Base-by-base conservation (phyloP, 2,888 invertebrate genomes). In the Plagodis dolabraria region DNA sequence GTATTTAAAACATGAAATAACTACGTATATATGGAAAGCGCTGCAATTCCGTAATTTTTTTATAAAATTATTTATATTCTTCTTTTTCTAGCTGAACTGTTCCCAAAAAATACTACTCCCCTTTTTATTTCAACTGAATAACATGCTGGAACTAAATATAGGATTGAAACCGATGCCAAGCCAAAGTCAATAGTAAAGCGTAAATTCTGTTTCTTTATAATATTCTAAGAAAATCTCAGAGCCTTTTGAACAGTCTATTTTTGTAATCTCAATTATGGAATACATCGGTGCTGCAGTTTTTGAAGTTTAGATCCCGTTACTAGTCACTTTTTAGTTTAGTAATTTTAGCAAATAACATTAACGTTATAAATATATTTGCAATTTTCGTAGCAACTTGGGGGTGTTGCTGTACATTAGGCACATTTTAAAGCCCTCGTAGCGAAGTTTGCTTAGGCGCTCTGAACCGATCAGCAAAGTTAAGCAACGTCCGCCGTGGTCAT, bases 141-240 rank as follows among this genome's bases (percentile, higher is more conserved):
- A 70, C 69, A 71, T 76, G 74, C 70, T 33, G 51, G 61, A 70
- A 57, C 69, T 73, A 67, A 63, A 70, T 70, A 67, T 79, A 79
- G 76, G 67, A 78, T 78, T 75, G 76, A 66, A 78, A 76, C 68
- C 74, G 79, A 80, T 83, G 84, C 83, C 81, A 82, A 81, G 79
- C 77, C 74, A 78, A 79, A 80, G 71, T 76, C 77, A 75, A 83
- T 77, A 80, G 69, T 73, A 74, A 64, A 69, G 69, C 10, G 8
- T 56, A 62, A 70, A 59, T 68, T 50, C 57, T 57, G 63, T 70
- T 69, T 69, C 70, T 64, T 45, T 44, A 65, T 64, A 65, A 47
- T 58, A 54, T 52, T 66, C 59, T 52, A 43, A 49, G 57, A 64
- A 68, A 59, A 55, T 47, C 22, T 36, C 34, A 5, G 34, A 57